Evolutionary conservation across 30 jellyfish, hydroid and myxozoan species (phyloP).

Genomic region (Cassiopea xamachana): DNA sequence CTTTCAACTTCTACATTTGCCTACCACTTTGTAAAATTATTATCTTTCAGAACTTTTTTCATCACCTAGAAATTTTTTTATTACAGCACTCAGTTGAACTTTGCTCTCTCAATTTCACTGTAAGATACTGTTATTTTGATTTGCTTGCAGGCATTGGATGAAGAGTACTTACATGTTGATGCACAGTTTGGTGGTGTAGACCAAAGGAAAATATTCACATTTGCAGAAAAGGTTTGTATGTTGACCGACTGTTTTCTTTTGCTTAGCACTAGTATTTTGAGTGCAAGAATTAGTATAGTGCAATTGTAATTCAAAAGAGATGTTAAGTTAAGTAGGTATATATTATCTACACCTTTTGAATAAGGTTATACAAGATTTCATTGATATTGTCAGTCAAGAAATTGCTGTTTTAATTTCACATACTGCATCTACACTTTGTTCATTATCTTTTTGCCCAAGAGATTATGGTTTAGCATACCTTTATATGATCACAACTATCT

Average conservation of each 20-base stretch:
- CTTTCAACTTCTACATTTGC: too few relatives aligned
- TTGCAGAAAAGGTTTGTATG: slow-evolving; percentile 94
- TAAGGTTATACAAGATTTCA: background rate
- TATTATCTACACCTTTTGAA: background rate
- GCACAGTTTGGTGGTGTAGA: slow-evolving; percentile 99
- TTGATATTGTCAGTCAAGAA: background rate
- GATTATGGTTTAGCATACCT: too few relatives aligned
- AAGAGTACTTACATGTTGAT: slow-evolving; percentile 97
- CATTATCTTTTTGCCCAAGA: too few relatives aligned
- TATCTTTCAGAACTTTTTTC: too few relatives aligned
- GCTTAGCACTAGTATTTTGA: background rate
- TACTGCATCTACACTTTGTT: background rate
- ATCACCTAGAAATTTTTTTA: too few relatives aligned
- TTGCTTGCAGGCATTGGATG: slow-evolving; percentile 91
- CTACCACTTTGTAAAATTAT: too few relatives aligned
- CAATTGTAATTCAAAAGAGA: background rate
- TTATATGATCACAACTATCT: too few relatives aligned
- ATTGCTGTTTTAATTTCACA: background rate
- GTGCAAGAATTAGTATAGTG: background rate
- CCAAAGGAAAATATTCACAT: slow-evolving; percentile 97
- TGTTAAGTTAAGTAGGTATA: background rate
- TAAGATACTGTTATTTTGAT: too few relatives aligned
- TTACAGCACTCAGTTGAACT: too few relatives aligned
- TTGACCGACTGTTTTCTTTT: background rate
- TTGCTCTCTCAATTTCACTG: too few relatives aligned